Base-by-base conservation (phyloP, 2,797 vertebrate species). In the Sandelia bainsii region DNA sequence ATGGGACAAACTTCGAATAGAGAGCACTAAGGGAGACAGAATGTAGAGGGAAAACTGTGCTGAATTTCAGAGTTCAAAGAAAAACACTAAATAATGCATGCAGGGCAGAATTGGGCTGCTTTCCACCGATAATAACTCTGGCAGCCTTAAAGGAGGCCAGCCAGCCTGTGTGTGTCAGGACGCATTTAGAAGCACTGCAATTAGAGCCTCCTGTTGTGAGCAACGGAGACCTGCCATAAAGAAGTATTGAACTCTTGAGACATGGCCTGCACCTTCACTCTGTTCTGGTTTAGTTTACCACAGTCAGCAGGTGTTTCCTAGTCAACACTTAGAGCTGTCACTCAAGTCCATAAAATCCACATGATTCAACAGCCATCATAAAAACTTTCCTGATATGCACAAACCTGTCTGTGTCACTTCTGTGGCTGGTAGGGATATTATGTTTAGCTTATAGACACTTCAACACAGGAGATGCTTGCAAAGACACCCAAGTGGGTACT, bases 71-170 rank as follows among this genome's bases (percentile, higher is more conserved):
- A 93, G 93, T 94, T 94, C 91, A 94, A 94, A 94, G 93, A 92
- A 93, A 94, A 93, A 88, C 87, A 92, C 92, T 92, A 93, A 94
- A 94, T 94, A 94, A 94, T 92, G 89, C 90, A 93, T 90, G 87
- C 89, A 67, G 92, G 91, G 94, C 91, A 92, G 87, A 93, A 93
- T 93, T 92, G 91, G 93, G 88, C 90, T 93, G 91, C 89, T 92
- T 92, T 93, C 90, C 89, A 91, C 92, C 82, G 83, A 90, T 93
- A 93, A 94, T 92, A 93, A 92, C 87, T 90, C 85, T 89, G 85
- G 89, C 89, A 89, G 91, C 79, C 84, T 90, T 91, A 91, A 93
- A 93, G 85, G 90, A 89, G 91, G 89, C 83, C 91, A 91, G 86
- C 84, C 73, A 88, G 89, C 73, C 80, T 62, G 67, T 48, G 70